These are phyloP conservation scores for Notothenia coriiceps DNA, from an alignment of 2,113 vertebrate genomes.

Conservation along the genomic window DNA sequence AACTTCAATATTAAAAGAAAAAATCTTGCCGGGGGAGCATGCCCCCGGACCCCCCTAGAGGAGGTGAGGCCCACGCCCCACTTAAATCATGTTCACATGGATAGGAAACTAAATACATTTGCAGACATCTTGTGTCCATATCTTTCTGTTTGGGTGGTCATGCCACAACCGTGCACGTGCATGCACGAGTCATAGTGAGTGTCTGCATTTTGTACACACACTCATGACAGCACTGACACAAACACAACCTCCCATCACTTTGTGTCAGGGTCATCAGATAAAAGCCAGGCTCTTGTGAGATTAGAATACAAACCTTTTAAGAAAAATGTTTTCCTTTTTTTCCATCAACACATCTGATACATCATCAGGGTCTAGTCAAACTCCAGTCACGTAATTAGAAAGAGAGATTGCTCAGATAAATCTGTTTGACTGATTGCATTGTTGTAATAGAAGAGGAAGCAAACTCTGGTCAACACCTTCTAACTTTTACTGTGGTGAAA, in stretches of 20 bases:
- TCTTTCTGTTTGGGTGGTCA: too few relatives aligned
- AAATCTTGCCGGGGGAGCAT: too few relatives aligned
- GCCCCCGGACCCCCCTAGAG: too few relatives aligned
- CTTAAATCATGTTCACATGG: too few relatives aligned
- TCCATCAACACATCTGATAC: conserved; percentile 5
- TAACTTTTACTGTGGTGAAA: conserved; percentile 18
- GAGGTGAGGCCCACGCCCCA: too few relatives aligned
- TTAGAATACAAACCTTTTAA: conserved; percentile 47
- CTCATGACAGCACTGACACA: neutral
- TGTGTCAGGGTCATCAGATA: conserved; percentile 43
- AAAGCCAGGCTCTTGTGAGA: conserved; percentile 26
- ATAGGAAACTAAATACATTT: too few relatives aligned
- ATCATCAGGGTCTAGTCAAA: conserved; percentile 1
- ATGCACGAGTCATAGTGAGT: too few relatives aligned
- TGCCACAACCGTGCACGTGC: too few relatives aligned
- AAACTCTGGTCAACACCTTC: neutral
- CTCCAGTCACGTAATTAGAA: conserved; percentile 9
- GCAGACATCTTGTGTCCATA: too few relatives aligned
- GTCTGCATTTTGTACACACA: neutral
- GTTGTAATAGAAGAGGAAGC: neutral
- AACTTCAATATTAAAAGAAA: too few relatives aligned
- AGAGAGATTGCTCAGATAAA: conserved; percentile 6
- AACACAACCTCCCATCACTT: conserved; percentile 25
- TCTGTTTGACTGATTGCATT: conserved; percentile 10
- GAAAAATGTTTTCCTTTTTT: conserved; percentile 1